A percentile compares a stretch with the other conserved stretches of the same genome.
Evolutionary conservation across 2,113 vertebrate genomes (phyloP).

Genomic region (Dunckerocampus dactyliophorus): DNA sequence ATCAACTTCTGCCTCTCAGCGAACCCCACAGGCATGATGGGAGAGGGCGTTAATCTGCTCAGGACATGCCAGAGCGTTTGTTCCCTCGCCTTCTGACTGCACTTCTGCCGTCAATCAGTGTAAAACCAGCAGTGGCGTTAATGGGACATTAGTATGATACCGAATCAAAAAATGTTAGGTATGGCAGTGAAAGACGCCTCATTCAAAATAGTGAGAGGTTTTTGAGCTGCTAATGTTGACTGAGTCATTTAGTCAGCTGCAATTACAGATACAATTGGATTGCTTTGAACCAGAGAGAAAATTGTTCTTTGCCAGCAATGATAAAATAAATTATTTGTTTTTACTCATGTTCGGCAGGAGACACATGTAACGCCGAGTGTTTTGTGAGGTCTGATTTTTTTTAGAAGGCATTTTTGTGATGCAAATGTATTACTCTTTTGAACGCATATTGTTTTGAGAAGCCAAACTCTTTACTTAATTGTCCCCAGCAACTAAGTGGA

Average conservation of each 20-base stretch:
- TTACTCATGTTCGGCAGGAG: not conserved
- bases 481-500: too few species aligned
- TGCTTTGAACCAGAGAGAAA: not conserved
- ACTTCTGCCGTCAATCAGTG: slow-evolving; percentile 18
- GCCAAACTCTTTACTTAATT: too few species aligned
- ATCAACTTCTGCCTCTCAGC: slow-evolving; percentile 47
- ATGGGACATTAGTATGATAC: slow-evolving; percentile 29
- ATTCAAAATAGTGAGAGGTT: not conserved
- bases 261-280: too few species aligned
- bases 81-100: slow-evolving; percentile 11
- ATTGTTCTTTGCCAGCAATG: not conserved
- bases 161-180: slow-evolving; percentile 18
- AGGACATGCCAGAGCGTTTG: slow-evolving; percentile 23
- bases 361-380: too few species aligned
- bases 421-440: too few species aligned
- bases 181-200: slow-evolving; percentile 4
- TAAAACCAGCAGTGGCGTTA: slow-evolving; percentile 31
- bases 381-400: too few species aligned
- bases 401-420: too few species aligned
- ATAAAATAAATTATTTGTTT: not conserved
- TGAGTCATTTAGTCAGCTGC: not conserved
- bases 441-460: too few species aligned
- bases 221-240: not conserved
- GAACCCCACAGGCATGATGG: slow-evolving; percentile 42
- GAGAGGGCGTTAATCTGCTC: slow-evolving; percentile 42